Evolutionary conservation across 35 echinoderm and acorn worm species (phyloP), one percentile per base, ranked within the genome.

Genomic region (Chiridota heheva): DNA sequence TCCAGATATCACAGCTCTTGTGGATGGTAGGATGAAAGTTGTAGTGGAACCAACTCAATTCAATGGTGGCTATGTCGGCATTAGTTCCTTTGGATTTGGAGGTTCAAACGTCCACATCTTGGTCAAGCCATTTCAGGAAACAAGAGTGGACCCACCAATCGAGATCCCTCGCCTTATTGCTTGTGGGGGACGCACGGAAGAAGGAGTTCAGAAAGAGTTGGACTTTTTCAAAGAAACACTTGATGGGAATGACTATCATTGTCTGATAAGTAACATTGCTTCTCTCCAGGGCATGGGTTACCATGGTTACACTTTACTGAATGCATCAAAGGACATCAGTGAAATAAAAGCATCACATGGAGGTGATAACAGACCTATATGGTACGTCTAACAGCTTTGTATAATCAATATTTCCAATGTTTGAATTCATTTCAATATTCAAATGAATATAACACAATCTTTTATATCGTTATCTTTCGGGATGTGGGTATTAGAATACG

Each of bases 31-130:
- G 20, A 58, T 95, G 70, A 95, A 89, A 62, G 91, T 89, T 40
- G 81, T 89, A 6, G 69, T 63, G 31, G 91, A 95, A 45, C 86
- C 85, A 24, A 89, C 86, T 0, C 34, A 68, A 33, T 89, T 85
- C 35, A 59, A 68, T 5, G 86, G 80, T 45, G 86, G 86, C 13
- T 84, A 89, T 16, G 81, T 95, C 15, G 91, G 91, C 5, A 36
- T 95, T 40, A 95, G 81, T 33, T 95, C 91, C 12, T 95, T 95
- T 61, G 91, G 91, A 31, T 95, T 95, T 81, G 91, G 91, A 8
- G 86, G 91, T 0, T 89, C 86, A 5, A 95, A 95, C 53, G 91
- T 89, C 38, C 91, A 95, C 33, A 67, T 95, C 16, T 74, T 89
- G 12, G 67, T 95, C 18, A 95, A 77, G 63, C 86, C 91, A n/a